phyloP scores from a whole-genome alignment of 2,888 invertebrate species.

The Lacanobia oleracea region DNA sequence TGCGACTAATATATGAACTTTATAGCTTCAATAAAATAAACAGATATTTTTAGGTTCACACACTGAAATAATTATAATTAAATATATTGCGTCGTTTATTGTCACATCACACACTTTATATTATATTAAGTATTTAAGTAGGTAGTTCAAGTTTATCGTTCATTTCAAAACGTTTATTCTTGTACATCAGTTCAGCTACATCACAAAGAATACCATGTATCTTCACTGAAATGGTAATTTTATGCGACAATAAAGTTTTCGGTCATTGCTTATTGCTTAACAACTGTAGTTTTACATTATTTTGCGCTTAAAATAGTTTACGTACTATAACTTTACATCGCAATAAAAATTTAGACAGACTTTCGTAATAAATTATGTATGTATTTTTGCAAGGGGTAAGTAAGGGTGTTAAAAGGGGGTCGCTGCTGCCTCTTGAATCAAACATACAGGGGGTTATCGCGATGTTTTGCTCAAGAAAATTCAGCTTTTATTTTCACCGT shows the following conservation, averaged over 20 bases:
- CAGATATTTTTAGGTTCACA: background rate
- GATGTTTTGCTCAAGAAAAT: slow-evolving; percentile 23
- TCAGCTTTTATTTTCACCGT: slow-evolving; percentile 3
- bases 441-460: slow-evolving; percentile 28
- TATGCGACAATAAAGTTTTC: slow-evolving; percentile 73
- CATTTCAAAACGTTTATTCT: slow-evolving; percentile 67
- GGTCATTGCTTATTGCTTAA: slow-evolving; percentile 68
- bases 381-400: slow-evolving; percentile 47
- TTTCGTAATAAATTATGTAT: slow-evolving; percentile 59
- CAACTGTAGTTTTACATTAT: slow-evolving; percentile 71
- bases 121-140: slow-evolving; percentile 16
- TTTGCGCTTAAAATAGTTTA: slow-evolving; percentile 65
- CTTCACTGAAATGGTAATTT: slow-evolving; percentile 71
- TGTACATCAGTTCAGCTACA: slow-evolving; percentile 62
- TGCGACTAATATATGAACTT: slow-evolving; percentile 8
- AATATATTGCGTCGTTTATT: slow-evolving; percentile 4
- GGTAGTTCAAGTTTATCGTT: slow-evolving; percentile 58
- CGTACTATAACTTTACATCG: slow-evolving; percentile 49
- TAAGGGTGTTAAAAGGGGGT: slow-evolving; percentile 27
- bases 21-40: slow-evolving; percentile 4
- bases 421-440: slow-evolving; percentile 30
- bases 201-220: slow-evolving; percentile 68
- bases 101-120: slow-evolving; percentile 39
- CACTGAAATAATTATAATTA: slow-evolving; percentile 34
- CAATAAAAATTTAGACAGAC: slow-evolving; percentile 59